A percentile compares a stretch with the other conserved stretches of the same genome.
Conservation (phyloP, 2,888 invertebrate genomes). For the Eurytoma californica region DNA sequence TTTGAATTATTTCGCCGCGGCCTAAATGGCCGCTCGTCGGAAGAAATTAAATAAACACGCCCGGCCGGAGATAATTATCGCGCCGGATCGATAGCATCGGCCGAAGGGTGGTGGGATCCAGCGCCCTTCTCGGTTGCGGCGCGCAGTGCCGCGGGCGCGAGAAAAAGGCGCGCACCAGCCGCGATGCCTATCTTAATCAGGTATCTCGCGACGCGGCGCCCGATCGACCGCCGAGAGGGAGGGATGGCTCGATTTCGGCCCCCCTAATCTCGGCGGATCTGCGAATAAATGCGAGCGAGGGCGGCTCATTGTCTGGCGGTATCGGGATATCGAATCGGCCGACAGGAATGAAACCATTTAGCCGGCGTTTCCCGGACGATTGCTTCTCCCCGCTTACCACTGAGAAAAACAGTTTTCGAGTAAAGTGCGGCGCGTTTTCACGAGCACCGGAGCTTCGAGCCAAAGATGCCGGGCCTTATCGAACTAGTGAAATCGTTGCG, state of each 20-base stretch:
- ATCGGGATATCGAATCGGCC: conserved; percentile 43
- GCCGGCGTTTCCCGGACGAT: conserved; percentile 57
- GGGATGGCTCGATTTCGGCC: neutral
- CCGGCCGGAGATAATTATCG: no score
- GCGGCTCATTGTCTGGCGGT: conserved; percentile 52
- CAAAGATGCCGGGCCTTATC: no score
- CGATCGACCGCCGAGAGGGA: neutral
- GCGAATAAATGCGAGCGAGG: conserved; percentile 49
- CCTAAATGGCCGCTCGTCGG: no score
- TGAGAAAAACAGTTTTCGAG: no score
- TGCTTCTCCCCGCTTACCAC: conserved; percentile 20
- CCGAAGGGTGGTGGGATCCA: no score
- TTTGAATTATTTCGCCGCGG: neutral
- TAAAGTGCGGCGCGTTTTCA: no score
- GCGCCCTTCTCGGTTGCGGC: no score
- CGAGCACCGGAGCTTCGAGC: no score
- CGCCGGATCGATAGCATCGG: no score
- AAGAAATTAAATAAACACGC: no score
- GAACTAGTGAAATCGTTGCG: no score
- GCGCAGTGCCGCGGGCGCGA: no score
- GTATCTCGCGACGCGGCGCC: neutral
- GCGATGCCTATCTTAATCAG: conserved; percentile 20
- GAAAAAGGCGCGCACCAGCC: neutral
- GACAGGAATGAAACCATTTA: conserved; percentile 63
- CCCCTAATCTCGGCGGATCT: conserved; percentile 44